Base-by-base conservation (phyloP, 2,888 invertebrate species). In the Hemithea aestivaria region DNA sequence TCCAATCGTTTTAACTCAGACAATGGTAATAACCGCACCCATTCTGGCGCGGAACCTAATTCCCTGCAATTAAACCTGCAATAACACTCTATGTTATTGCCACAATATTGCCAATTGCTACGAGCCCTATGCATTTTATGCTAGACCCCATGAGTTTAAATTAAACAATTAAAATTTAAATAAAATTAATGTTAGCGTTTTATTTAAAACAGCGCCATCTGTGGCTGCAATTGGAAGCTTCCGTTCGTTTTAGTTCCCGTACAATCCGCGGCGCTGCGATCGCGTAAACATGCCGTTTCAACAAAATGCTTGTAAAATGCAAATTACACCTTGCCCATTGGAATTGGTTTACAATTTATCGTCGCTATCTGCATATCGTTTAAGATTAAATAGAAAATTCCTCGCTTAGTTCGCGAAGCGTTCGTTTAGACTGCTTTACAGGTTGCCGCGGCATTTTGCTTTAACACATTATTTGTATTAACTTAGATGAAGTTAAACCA, bases 131-230 rank as follows among this genome's bases (percentile, higher is more conserved):
- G 52, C 47, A 38, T 54, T 58, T 59, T 59, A 51, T 49, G 37
- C 35, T 28, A 50, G 48, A 47, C 42, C 43, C 43, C 51, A 49
- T 56, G 59, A 64, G 52, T 51, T 44, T 51, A 65, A 63, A 75
- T 68, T 65, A 78, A 76, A 73, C 67, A 72, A 78, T 71, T 67
- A 48, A 12, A 52, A 42, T 34, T 40, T 38, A 26, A 48, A 49
- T 72, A 64, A 52, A 70, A 71, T 66, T 66, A 64, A 72, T 70
- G 64, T 58, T 45, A 45, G 42, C 39, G 48, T 45, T 58, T 54
- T 61, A 56, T 51, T 68, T 56, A 47, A 48, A 54, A 58, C 53
- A 68, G 48, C 75, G 77, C 75, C 82, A 78, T 76, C 82, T 82
- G 65, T 72, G 63, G 56, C 52, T 46, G 37, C 26, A 2, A 21